phyloP scores from a whole-genome alignment of 1,140 invertebrate species.

The Lordiphosa stackelbergi region DNA sequence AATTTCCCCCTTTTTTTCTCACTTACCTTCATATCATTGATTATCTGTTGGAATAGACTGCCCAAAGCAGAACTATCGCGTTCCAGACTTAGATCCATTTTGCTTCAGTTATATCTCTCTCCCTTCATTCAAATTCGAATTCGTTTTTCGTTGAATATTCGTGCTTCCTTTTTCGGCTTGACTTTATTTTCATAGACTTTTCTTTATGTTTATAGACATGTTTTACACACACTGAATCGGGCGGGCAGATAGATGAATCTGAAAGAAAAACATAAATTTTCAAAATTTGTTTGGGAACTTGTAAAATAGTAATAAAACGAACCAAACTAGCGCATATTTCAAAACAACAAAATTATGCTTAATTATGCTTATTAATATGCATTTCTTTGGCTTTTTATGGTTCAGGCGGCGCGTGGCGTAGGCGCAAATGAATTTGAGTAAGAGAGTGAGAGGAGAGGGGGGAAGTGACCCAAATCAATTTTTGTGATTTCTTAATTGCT shows the following conservation, averaged over 20 bases:
- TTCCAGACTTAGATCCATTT: conserved; percentile 85
- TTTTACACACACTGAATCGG: not conserved
- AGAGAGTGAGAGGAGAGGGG: not conserved
- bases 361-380: conserved; percentile 69
- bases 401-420: not conserved
- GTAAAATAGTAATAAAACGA: conserved; percentile 42
- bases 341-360: conserved; percentile 66
- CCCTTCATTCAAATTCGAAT: conserved; percentile 21
- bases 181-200: conserved; percentile 26
- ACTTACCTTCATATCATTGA: conserved; percentile 91
- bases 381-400: conserved; percentile 12
- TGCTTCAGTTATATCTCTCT: conserved; percentile 24
- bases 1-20: not conserved
- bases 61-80: conserved; percentile 88
- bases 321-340: conserved; percentile 52
- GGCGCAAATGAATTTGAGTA: conserved; percentile 14
- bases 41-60: conserved; percentile 89
- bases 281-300: conserved; percentile 31
- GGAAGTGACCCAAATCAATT: conserved; percentile 53
- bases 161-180: conserved; percentile 1
- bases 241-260: no score
- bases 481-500: conserved; percentile 48
- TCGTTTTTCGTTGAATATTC: conserved; percentile 23
- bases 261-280: conserved; percentile 39
- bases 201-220: conserved; percentile 31